These are phyloP conservation scores for Thryonomys swinderianus DNA, from an alignment of 2,113 vertebrate genomes.

Conservation along the genomic window DNA sequence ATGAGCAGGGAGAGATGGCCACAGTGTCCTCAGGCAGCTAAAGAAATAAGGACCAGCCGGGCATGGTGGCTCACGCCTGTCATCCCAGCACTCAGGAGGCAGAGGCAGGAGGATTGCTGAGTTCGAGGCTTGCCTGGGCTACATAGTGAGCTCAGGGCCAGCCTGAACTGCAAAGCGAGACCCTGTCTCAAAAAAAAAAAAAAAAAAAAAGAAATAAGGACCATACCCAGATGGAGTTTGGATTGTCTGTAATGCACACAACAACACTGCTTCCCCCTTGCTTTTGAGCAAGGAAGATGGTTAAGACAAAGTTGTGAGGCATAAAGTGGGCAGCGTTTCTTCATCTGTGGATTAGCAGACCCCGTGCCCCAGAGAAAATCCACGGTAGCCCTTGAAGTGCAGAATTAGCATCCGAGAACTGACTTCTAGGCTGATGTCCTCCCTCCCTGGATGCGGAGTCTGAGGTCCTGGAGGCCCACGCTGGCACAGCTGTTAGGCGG, in stretches of 20 bases:
- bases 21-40: not conserved
- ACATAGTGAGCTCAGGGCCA: too few relatives aligned
- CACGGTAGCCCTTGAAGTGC: not conserved
- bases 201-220: not conserved
- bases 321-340: not conserved
- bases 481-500: not conserved
- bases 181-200: too few relatives aligned
- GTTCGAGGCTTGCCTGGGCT: too few relatives aligned
- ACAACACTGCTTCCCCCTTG: not conserved
- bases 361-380: not conserved
- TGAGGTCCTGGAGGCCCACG: not conserved
- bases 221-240: rapidly evolving
- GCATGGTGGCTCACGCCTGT: too few relatives aligned
- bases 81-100: too few relatives aligned
- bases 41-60: too few relatives aligned
- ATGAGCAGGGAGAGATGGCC: not conserved
- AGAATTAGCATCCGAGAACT: not conserved
- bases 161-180: too few relatives aligned
- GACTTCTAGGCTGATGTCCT: not conserved
- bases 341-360: not conserved
- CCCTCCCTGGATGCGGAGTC: not conserved
- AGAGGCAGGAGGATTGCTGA: too few relatives aligned
- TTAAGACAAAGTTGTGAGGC: not conserved
- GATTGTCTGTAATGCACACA: rapidly evolving
- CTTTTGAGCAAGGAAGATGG: not conserved